Percentiles rank a stretch among this genome's conserved stretches.
Conservation (phyloP, 2,113 vertebrate genomes). For the Etia nguti region DNA sequence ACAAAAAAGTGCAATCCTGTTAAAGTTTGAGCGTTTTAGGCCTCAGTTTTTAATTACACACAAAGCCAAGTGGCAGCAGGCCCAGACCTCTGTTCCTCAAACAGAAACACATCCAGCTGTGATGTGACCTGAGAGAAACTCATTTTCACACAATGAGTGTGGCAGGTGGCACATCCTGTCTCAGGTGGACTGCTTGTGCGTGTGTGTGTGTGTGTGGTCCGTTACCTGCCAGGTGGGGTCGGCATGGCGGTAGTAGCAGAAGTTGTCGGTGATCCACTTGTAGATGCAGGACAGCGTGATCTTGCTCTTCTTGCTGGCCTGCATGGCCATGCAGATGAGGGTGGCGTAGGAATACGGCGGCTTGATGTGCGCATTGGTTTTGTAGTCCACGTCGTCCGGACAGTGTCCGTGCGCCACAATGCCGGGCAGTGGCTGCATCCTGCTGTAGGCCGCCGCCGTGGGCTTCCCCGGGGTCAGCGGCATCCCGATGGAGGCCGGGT, state of each 20-base stretch:
- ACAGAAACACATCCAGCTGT: neutral
- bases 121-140: neutral
- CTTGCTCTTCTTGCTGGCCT: constrained; percentile 86
- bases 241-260: constrained; percentile 91
- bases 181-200: neutral
- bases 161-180: neutral
- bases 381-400: constrained; percentile 85
- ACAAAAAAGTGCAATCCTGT: neutral
- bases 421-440: constrained; percentile 57
- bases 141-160: neutral
- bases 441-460: constrained; percentile 78
- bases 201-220: neutral
- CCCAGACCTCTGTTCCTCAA: neutral
- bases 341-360: constrained; percentile 92
- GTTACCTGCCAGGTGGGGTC: constrained; percentile 91
- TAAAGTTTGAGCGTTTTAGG: neutral
- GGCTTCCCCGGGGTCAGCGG: constrained; percentile 88
- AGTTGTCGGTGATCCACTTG: constrained; percentile 96
- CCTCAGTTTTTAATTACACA: neutral
- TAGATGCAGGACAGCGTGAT: constrained; percentile 94
- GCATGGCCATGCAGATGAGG: constrained; percentile 97
- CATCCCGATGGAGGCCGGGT: constrained; percentile 83
- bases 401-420: constrained; percentile 75
- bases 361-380: constrained; percentile 83
- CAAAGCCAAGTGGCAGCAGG: constrained; percentile 9